A percentile compares a stretch with the other conserved stretches of the same genome.
Evolutionary conservation across 2,888 invertebrate genomes (phyloP).

Genomic region (Brachyptera risi): DNA sequence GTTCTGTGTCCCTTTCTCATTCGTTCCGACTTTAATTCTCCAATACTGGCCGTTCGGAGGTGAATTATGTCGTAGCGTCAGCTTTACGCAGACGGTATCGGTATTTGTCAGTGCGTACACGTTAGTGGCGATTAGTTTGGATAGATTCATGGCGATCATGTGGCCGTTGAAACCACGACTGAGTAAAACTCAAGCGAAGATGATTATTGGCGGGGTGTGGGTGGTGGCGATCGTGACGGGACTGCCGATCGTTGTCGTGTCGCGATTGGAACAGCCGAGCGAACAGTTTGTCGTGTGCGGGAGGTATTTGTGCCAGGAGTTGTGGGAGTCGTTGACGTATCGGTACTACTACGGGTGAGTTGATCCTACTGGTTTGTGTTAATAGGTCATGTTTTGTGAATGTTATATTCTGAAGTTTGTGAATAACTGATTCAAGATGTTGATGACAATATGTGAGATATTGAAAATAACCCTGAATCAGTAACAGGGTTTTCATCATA

Average conservation of each 20-base stretch:
- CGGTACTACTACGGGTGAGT: conserved; percentile 36
- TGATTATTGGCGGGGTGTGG: conserved; percentile 71
- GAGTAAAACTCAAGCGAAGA: conserved; percentile 65
- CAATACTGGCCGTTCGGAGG: conserved; percentile 87
- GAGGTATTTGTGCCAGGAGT: conserved; percentile 48
- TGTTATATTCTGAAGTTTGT: no score
- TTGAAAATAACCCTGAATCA: no score
- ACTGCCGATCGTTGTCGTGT: conserved; percentile 75
- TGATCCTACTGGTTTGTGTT: no score
- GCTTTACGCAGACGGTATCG: conserved; percentile 69
- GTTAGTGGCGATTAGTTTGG: conserved; percentile 83
- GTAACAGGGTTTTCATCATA: no score
- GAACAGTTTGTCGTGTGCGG: conserved; percentile 60
- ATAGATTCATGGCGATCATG: conserved; percentile 87
- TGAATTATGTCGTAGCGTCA: conserved; percentile 75
- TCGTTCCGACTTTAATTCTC: conserved; percentile 71
- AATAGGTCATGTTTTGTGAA: no score
- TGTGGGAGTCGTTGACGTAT: conserved; percentile 37
- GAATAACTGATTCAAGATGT: no score
- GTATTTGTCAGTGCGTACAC: conserved; percentile 87
- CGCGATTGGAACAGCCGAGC: conserved; percentile 59
- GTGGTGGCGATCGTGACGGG: conserved; percentile 71
- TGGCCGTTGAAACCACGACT: conserved; percentile 79
- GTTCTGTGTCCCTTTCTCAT: conserved; percentile 88
- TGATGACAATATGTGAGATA: no score